These are phyloP conservation scores for Corydoras sp. DNA, from an alignment of 2,113 vertebrate species.

Conservation along the genomic window DNA sequence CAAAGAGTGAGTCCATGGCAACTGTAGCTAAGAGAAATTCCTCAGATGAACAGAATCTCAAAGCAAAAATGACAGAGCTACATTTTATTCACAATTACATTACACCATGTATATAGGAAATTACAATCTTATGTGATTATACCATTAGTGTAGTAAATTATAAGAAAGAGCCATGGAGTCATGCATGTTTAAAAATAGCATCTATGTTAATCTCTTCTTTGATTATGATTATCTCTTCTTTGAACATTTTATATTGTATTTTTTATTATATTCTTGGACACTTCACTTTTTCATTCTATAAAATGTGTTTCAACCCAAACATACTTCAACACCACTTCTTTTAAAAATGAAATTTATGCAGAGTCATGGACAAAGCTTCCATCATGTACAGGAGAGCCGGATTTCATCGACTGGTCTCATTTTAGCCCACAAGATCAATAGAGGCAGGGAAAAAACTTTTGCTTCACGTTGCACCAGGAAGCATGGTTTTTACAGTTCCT, in stretches of 20 bases:
- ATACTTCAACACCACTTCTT: neutral
- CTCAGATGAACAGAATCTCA: no score
- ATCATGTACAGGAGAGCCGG: conserved; percentile 5
- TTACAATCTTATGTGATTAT: no score
- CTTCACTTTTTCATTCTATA: neutral
- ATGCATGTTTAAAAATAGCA: no score
- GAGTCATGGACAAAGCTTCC: neutral
- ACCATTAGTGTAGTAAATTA: no score
- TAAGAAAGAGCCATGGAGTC: no score
- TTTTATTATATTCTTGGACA: no score
- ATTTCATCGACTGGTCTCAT: conserved; percentile 36
- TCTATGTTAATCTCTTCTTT: no score
- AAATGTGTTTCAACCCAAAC: neutral
- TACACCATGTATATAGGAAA: no score
- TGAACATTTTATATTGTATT: neutral
- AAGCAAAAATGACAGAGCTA: no score
- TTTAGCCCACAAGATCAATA: conserved; percentile 54
- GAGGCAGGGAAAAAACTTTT: conserved; percentile 37
- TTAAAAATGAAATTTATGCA: neutral
- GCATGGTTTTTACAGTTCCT: neutral
- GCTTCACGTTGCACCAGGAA: conserved; percentile 8
- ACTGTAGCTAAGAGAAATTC: no score
- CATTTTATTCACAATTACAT: no score
- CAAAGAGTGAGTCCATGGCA: no score
- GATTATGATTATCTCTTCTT: neutral